Evolutionary conservation across 2,113 vertebrate species (phyloP).

Genomic region (Heptranchias perlo): DNA sequence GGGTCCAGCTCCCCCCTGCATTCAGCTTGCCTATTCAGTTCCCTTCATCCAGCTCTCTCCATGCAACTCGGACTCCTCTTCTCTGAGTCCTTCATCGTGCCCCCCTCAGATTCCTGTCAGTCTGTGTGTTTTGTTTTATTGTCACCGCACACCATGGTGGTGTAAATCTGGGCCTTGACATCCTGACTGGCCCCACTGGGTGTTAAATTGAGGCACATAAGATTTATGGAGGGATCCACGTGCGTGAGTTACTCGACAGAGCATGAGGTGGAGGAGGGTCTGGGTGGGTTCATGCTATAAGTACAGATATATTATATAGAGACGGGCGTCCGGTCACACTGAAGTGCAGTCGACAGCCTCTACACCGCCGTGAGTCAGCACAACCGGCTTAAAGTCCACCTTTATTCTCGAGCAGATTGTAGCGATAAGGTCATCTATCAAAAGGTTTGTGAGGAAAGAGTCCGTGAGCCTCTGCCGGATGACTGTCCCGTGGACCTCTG

Average conservation of each 20-base stretch:
- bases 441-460: conserved; percentile 49
- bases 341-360: not conserved
- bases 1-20: not conserved
- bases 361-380: not conserved
- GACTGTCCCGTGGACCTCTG: conserved; percentile 59
- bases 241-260: no score
- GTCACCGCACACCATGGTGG: not conserved
- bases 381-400: not conserved
- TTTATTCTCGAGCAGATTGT: conserved; percentile 50
- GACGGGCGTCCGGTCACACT: not conserved
- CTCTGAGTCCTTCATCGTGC: not conserved
- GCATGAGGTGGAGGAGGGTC: not conserved
- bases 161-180: not conserved
- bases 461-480: conserved; percentile 54
- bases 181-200: not conserved
- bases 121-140: not conserved
- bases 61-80: not conserved
- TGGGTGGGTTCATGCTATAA: not conserved
- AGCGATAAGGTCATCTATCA: conserved; percentile 48
- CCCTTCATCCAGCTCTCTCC: not conserved
- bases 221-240: not conserved
- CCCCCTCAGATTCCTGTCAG: not conserved
- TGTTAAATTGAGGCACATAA: not conserved
- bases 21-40: no score
- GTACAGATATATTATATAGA: not conserved